These are phyloP conservation scores for Calyptomena viridis DNA, from an alignment of 2,113 vertebrate species.

Conservation along the genomic window DNA sequence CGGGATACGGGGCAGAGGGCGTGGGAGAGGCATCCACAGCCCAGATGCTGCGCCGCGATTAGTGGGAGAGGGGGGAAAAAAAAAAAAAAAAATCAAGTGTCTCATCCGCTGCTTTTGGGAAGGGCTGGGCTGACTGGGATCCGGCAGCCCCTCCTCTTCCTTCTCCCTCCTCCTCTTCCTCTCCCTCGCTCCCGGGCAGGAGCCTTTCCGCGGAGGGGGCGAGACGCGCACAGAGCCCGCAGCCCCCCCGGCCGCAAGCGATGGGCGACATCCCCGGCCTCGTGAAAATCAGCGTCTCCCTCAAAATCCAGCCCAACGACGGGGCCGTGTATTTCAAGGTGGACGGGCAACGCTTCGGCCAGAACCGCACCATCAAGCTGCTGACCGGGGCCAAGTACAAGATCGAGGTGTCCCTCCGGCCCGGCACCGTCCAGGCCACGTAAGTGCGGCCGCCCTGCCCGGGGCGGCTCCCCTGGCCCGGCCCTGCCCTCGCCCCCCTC, in stretches of 20 bases:
- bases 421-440: slow-evolving; percentile 87
- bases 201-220: slow-evolving; percentile 1
- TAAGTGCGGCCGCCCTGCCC: slow-evolving; percentile 72
- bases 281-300: slow-evolving; percentile 87
- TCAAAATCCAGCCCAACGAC: slow-evolving; percentile 93
- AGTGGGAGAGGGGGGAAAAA: neutral
- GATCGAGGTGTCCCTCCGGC: slow-evolving; percentile 89
- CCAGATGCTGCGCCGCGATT: neutral
- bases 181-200: neutral
- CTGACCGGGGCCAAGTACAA: slow-evolving; percentile 94
- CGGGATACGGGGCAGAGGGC: neutral
- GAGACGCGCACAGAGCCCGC: neutral
- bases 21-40: neutral
- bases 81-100: neutral
- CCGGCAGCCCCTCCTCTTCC: slow-evolving; percentile 41
- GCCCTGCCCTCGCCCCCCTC: neutral
- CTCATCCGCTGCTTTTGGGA: slow-evolving; percentile 34
- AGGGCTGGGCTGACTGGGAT: slow-evolving; percentile 6
- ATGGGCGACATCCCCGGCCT: slow-evolving; percentile 88
- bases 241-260: neutral
- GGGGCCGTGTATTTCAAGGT: slow-evolving; percentile 92
- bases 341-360: slow-evolving; percentile 92
- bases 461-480: neutral
- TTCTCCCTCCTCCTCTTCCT: slow-evolving; percentile 36
- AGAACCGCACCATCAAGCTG: slow-evolving; percentile 95